Conservation (phyloP, 1,140 invertebrate species). For the Globodera ellingtonae region DNA sequence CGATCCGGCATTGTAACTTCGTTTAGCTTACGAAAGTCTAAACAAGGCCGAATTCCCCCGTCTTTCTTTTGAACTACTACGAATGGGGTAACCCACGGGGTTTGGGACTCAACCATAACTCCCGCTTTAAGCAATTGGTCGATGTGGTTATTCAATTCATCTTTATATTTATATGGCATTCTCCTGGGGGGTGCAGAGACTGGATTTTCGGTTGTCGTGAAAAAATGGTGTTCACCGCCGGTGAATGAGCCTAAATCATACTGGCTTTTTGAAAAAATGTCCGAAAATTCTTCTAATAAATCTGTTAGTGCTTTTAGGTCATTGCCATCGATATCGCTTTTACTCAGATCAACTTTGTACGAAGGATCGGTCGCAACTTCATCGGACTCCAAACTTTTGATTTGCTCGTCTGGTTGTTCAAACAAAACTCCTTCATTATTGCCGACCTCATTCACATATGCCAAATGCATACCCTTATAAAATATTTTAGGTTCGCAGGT, state of each 20-base stretch:
- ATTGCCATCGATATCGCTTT: neutral
- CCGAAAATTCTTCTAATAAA: slow-evolving; percentile 9
- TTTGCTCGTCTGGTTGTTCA: neutral
- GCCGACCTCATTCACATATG: neutral
- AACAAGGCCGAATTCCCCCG: slow-evolving; percentile 57
- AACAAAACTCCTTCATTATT: neutral
- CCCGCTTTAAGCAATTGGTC: neutral
- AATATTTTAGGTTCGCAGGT: too few relatives aligned
- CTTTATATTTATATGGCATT: slow-evolving; percentile 18
- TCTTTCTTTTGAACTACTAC: slow-evolving; percentile 23
- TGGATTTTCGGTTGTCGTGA: slow-evolving; percentile 15
- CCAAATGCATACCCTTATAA: neutral
- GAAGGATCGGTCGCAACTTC: neutral
- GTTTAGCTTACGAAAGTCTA: slow-evolving; percentile 69
- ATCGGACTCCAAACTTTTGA: neutral
- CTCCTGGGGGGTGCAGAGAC: slow-evolving; percentile 1
- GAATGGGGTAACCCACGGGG: slow-evolving; percentile 6
- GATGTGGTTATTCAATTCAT: neutral
- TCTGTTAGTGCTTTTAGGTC: neutral
- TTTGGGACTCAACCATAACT: slow-evolving; percentile 15
- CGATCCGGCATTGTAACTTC: slow-evolving; percentile 65
- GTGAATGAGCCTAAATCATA: slow-evolving; percentile 15
- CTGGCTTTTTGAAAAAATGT: slow-evolving; percentile 4
- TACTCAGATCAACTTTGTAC: neutral
- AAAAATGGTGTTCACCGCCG: neutral